A percentile compares a stretch with the other conserved stretches of the same genome.
Evolutionary conservation across 2,888 invertebrate genomes (phyloP).

Genomic region (Ennomos erosarius): DNA sequence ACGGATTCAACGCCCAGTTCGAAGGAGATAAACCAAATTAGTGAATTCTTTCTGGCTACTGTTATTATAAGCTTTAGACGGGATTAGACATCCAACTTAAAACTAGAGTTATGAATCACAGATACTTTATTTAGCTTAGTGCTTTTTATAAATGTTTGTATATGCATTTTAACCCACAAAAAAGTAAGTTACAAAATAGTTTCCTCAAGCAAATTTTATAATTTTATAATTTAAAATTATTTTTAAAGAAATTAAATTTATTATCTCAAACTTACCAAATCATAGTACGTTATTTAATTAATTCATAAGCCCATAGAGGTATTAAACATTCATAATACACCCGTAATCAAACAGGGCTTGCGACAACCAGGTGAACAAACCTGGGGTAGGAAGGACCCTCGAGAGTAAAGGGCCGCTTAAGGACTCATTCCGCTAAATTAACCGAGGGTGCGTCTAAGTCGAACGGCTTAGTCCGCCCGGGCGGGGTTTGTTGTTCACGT

Average conservation of each 20-base stretch:
- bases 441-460: slow-evolving; percentile 73
- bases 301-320: slow-evolving; percentile 16
- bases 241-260: too few relatives aligned
- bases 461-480: slow-evolving; percentile 56
- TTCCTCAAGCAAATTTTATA: too few relatives aligned
- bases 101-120: too few relatives aligned
- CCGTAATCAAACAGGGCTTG: slow-evolving; percentile 17
- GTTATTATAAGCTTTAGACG: too few relatives aligned
- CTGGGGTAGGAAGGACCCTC: slow-evolving; percentile 44
- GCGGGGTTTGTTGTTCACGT: slow-evolving; percentile 19
- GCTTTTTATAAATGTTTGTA: too few relatives aligned
- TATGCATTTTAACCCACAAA: too few relatives aligned
- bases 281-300: slow-evolving; percentile 17
- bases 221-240: too few relatives aligned
- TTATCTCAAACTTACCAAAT: not conserved
- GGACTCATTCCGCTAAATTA: slow-evolving; percentile 80
- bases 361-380: slow-evolving; percentile 26
- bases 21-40: slow-evolving; percentile 3
- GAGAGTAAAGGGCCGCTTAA: slow-evolving; percentile 69
- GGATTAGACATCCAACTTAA: too few relatives aligned
- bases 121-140: too few relatives aligned
- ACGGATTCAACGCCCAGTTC: slow-evolving; percentile 5
- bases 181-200: too few relatives aligned
- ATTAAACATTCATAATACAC: slow-evolving; percentile 10
- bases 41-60: not conserved